Evolutionary conservation across 2,888 invertebrate species (phyloP), one percentile per base, ranked within the genome.

Genomic region (Terebella lapidaria): DNA sequence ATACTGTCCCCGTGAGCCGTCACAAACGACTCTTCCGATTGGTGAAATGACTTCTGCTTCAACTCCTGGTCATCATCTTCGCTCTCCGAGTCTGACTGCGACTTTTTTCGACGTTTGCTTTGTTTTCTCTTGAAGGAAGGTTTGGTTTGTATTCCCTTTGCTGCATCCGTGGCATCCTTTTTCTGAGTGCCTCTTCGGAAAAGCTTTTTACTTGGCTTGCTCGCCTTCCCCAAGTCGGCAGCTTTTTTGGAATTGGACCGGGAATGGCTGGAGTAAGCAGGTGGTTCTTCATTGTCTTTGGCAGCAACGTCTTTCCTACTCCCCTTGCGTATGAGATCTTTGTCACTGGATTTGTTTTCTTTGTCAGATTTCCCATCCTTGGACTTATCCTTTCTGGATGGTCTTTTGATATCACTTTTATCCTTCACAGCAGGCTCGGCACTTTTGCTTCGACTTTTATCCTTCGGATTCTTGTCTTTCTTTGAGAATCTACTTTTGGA

Each of bases 1-100:
- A 56, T 3, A 26, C 47, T 47, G 15, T 56, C 56, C 4, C 56
- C 47, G 3, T 10, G 24, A 10, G 63, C 67, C 3, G 67, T 67
- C 15, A 67, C 63, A 35, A 66, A 67, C 25, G 67, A 67, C 24
- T 67, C 67, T 25, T 59, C 59, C 45, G 64, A 62, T 22, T 47
- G 56, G 26, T 66, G 61, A 2, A 46, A 47, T 4, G 61, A 45
- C 24, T 49, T 49, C 18, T 49, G 15, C 49, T 22, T 10, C 18
- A 10, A 15, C 22, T 49, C 49, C 18, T 10, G 5, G 18, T 49
- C 49, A 5, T 10, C 22, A 24, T 49, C 49, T 22, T 49, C 49
- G 24, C 5, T 5, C 18, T 49, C 49, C 49, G 49, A 49, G 5
- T 22, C 24, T 24, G 49, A 10, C 49, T 15, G 5, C 49, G 49